phyloP scores from a whole-genome alignment of 2,797 vertebrate species.

The Cuculus canorus region DNA sequence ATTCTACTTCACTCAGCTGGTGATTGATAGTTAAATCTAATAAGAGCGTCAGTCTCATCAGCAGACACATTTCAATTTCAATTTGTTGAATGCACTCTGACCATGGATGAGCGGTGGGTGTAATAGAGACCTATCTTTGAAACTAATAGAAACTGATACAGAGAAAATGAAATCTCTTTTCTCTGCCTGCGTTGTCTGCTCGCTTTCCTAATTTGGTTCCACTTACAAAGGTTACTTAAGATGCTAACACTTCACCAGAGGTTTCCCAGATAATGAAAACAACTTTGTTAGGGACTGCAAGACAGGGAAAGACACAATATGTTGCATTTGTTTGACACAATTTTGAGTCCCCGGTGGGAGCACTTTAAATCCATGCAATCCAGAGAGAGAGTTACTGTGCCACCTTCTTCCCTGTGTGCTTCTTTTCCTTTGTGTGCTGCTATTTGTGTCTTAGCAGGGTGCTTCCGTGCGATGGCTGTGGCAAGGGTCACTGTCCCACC shows the following conservation, averaged over 20 bases:
- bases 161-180: slow-evolving; percentile 56
- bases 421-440: not conserved
- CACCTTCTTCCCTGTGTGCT: not conserved
- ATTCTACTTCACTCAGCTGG: not conserved
- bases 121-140: slow-evolving; percentile 35
- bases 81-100: not conserved
- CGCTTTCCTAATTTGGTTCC: slow-evolving; percentile 25
- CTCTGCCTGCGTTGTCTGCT: slow-evolving; percentile 20
- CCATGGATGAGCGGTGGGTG: not conserved
- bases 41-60: not conserved
- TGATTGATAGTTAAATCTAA: not conserved
- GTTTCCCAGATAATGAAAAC: not conserved
- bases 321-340: not conserved
- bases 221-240: not conserved
- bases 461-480: accelerated
- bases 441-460: not conserved
- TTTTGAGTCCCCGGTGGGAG: not conserved
- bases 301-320: not conserved
- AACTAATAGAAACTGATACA: slow-evolving; percentile 52
- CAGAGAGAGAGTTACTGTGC: accelerated
- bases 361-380: not conserved
- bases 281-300: not conserved
- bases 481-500: accelerated
- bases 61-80: not conserved
- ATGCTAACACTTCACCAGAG: not conserved